Evolutionary conservation across 2,797 vertebrate species (phyloP).

Genomic region (Zalophus californianus): DNA sequence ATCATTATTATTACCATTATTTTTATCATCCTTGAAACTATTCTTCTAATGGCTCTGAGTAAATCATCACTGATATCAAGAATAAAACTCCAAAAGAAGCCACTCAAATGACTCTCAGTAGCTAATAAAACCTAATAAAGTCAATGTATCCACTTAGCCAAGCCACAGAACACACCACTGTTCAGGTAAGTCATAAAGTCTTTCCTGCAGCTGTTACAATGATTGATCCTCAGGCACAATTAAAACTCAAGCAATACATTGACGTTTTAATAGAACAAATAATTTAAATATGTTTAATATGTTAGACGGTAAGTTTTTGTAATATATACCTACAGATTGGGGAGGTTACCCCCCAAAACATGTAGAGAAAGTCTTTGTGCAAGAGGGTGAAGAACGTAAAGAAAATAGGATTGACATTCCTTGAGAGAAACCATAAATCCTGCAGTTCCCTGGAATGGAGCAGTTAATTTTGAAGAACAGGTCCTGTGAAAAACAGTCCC

Average conservation of each 20-base stretch:
- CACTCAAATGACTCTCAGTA: not conserved
- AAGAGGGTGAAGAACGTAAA: not conserved
- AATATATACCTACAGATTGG: slow-evolving; percentile 37
- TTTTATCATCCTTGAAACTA: slow-evolving; percentile 46
- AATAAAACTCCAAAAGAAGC: slow-evolving; percentile 32
- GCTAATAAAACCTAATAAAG: slow-evolving; percentile 38
- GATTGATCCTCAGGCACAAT: slow-evolving; percentile 58
- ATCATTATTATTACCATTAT: not conserved
- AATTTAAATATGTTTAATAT: slow-evolving; percentile 68
- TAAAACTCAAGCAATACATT: slow-evolving; percentile 65
- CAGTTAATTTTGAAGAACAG: not conserved
- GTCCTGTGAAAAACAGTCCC: not conserved
- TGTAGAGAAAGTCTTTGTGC: not conserved
- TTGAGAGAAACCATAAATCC: not conserved
- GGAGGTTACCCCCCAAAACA: not conserved
- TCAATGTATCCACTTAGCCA: not conserved
- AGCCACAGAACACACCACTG: not conserved
- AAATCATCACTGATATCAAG: slow-evolving; percentile 11
- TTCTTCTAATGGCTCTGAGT: slow-evolving; percentile 17
- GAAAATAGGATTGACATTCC: not conserved
- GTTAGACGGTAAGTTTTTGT: slow-evolving; percentile 23
- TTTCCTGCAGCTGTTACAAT: slow-evolving; percentile 54
- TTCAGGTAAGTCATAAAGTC: slow-evolving; percentile 70
- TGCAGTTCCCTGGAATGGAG: not conserved
- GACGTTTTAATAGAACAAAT: slow-evolving; percentile 76